These are phyloP conservation scores for Megastigmus dorsalis DNA, from an alignment of 2,888 invertebrate genomes.

Conservation along the genomic window DNA sequence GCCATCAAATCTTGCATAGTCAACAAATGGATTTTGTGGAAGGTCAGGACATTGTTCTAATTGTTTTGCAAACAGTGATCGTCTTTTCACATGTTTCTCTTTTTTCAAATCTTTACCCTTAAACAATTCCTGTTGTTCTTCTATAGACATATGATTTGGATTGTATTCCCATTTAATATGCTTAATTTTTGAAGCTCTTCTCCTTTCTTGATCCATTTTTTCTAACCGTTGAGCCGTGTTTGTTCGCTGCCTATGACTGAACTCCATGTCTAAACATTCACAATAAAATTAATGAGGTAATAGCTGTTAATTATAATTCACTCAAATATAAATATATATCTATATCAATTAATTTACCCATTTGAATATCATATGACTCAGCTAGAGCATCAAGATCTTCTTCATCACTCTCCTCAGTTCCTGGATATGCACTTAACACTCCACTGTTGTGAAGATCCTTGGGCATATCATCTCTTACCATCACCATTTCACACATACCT, in stretches of 20 bases:
- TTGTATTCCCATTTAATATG: constrained; percentile 83
- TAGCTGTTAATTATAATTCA: constrained; percentile 1
- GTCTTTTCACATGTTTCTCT: constrained; percentile 65
- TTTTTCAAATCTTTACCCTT: constrained; percentile 75
- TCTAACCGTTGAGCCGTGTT: constrained; percentile 93
- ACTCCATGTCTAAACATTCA: constrained; percentile 72
- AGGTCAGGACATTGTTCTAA: constrained; percentile 85
- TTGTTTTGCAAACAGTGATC: constrained; percentile 84
- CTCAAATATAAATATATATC: neutral
- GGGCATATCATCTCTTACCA: constrained; percentile 89
- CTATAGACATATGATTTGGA: constrained; percentile 76
- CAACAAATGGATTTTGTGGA: constrained; percentile 90
- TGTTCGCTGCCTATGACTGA: constrained; percentile 82
- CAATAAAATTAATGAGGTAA: neutral
- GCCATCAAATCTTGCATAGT: constrained; percentile 94
- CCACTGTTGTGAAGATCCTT: constrained; percentile 77
- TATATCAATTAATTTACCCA: constrained; percentile 75
- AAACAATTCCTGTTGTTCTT: constrained; percentile 80
- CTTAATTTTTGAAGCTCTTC: constrained; percentile 86
- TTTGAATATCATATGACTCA: constrained; percentile 87
- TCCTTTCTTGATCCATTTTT: constrained; percentile 90
- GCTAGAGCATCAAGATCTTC: constrained; percentile 82
- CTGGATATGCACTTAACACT: constrained; percentile 83
- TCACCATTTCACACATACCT: constrained; percentile 92
- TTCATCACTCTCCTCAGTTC: constrained; percentile 86